These are phyloP conservation scores for Pollenia labialis DNA, from an alignment of 2,888 invertebrate species.

Conservation along the genomic window DNA sequence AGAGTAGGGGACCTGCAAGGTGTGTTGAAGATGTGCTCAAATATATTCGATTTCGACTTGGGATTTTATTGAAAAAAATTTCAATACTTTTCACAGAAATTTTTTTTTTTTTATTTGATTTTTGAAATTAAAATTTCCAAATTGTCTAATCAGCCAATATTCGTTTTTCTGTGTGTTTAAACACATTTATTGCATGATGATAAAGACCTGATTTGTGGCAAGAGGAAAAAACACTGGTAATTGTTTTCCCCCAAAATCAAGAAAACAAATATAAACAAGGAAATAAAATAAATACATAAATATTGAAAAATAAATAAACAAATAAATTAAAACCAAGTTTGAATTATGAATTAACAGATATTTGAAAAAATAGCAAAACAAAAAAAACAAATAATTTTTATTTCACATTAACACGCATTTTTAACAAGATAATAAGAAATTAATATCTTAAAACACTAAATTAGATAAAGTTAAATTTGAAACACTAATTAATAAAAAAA, in stretches of 20 bases:
- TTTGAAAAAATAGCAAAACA: background rate
- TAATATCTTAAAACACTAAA: background rate
- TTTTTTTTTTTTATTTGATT: background rate
- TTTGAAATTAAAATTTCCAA: background rate
- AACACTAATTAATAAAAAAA: no score
- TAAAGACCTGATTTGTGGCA: conserved; percentile 37
- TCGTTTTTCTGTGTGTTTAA: background rate
- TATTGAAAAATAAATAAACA: background rate
- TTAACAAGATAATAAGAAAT: background rate
- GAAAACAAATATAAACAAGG: conserved; percentile 51
- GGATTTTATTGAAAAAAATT: no score
- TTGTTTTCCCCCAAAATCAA: background rate
- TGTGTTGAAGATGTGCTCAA: background rate
- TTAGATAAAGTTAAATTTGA: background rate
- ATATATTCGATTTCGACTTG: background rate
- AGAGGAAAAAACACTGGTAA: background rate
- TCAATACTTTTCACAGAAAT: no score
- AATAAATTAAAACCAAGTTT: conserved; percentile 7
- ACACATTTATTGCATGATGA: conserved; percentile 29
- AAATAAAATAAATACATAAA: conserved; percentile 40
- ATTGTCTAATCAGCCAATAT: background rate
- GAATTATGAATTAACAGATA: background rate
- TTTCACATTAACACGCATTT: background rate
- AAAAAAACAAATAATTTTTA: conserved; percentile 4
- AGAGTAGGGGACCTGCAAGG: background rate